Conservation (phyloP, 1,140 invertebrate genomes). For the Camponotus pennsylvanicus region DNA sequence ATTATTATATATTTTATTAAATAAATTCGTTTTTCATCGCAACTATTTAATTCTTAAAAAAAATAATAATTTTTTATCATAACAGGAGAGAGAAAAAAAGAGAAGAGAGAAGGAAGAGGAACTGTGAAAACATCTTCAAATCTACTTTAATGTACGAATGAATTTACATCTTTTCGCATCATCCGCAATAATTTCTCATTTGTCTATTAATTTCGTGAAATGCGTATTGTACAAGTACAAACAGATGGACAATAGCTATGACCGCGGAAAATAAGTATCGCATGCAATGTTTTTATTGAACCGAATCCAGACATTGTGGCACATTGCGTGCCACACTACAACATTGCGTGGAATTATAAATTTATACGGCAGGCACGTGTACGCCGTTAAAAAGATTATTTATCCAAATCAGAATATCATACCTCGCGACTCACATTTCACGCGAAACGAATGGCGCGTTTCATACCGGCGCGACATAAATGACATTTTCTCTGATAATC, state of each 20-base stretch:
- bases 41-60: no score
- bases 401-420: slow-evolving; percentile 76
- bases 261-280: slow-evolving; percentile 20
- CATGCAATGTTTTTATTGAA: slow-evolving; percentile 69
- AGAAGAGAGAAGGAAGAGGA: neutral
- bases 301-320: slow-evolving; percentile 64
- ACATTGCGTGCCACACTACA: slow-evolving; percentile 69
- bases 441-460: slow-evolving; percentile 40
- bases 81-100: neutral
- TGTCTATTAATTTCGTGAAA: slow-evolving; percentile 11
- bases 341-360: slow-evolving; percentile 77
- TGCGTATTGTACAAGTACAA: neutral
- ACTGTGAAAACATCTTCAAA: neutral
- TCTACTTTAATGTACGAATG: neutral
- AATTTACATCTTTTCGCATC: neutral
- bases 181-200: neutral
- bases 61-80: neutral
- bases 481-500: slow-evolving; percentile 40
- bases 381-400: slow-evolving; percentile 74
- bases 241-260: slow-evolving; percentile 2
- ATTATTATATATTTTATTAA: no score
- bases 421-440: slow-evolving; percentile 41
- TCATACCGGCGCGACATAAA: slow-evolving; percentile 18
- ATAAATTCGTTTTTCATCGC: no score
- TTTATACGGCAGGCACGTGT: slow-evolving; percentile 76